Conservation (phyloP, 23 tunicate species). For the Ciona savignyi region DNA sequence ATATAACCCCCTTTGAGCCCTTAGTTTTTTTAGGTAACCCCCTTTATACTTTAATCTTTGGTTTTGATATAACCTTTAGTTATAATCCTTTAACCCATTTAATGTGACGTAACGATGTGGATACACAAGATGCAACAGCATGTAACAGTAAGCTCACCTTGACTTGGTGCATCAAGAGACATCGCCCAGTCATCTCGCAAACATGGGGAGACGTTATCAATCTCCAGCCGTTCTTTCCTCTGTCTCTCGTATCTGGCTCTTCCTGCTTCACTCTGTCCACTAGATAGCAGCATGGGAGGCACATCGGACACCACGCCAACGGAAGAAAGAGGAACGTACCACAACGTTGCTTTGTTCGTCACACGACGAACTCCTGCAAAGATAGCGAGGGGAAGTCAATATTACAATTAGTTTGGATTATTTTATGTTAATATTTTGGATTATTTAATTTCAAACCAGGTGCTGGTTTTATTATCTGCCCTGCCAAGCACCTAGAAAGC, state of each 20-base stretch:
- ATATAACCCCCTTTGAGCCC: too few relatives aligned
- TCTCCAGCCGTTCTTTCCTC: conserved; percentile 32
- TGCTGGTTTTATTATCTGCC: too few relatives aligned
- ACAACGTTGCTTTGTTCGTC: conserved; percentile 7
- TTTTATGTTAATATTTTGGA: too few relatives aligned
- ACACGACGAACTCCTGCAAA: background rate
- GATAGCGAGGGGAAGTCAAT: too few relatives aligned
- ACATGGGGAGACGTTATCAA: background rate
- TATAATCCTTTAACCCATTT: too few relatives aligned
- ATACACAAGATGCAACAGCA: background rate
- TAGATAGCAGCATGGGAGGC: background rate
- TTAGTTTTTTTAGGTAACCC: too few relatives aligned
- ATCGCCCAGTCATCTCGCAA: conserved; percentile 34
- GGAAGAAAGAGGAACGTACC: conserved; percentile 3
- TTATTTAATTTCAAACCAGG: too few relatives aligned
- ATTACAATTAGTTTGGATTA: too few relatives aligned
- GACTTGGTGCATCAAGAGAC: conserved; percentile 4
- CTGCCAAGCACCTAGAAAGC: too few relatives aligned
- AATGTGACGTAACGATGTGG: too few relatives aligned
- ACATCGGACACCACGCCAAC: background rate
- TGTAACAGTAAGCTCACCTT: background rate
- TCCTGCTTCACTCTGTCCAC: conserved; percentile 24
- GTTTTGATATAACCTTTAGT: too few relatives aligned
- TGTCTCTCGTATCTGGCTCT: conserved; percentile 41
- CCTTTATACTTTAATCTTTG: too few relatives aligned